phyloP scores from a whole-genome alignment of 2,113 vertebrate genomes.

The Ailuropoda melanoleuca region DNA sequence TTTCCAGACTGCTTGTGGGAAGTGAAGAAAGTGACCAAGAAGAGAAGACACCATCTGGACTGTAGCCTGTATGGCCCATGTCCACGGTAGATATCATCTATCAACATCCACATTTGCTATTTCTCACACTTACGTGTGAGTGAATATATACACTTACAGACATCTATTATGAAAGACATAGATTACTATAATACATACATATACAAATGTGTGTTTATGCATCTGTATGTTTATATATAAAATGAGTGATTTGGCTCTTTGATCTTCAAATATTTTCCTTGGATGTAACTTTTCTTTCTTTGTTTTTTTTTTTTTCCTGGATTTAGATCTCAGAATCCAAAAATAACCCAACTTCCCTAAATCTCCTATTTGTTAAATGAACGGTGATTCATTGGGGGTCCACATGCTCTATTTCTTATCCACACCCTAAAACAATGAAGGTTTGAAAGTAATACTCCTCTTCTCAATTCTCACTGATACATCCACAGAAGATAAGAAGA shows the following conservation, averaged over 20 bases:
- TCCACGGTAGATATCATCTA: neutral
- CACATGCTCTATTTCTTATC: neutral
- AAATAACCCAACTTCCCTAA: neutral
- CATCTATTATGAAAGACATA: neutral
- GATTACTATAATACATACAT: neutral
- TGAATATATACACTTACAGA: neutral
- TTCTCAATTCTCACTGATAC: neutral
- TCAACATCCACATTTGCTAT: neutral
- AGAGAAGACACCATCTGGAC: neutral
- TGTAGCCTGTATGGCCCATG: neutral
- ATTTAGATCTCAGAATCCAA: neutral
- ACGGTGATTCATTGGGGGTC: neutral
- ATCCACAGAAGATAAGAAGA: neutral
- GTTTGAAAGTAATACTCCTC: neutral
- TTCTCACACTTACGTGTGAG: neutral
- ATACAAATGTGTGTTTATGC: neutral
- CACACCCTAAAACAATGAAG: neutral
- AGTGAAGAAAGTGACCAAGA: neutral
- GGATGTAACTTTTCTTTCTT: neutral
- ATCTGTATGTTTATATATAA: neutral
- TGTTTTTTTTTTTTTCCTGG: neutral
- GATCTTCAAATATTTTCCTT: neutral
- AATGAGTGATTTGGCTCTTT: neutral
- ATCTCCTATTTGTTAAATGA: slow-evolving; percentile 6
- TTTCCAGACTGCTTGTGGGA: neutral